Base-by-base conservation (phyloP, 1,140 invertebrate species). In the Adelges cooleyi region DNA sequence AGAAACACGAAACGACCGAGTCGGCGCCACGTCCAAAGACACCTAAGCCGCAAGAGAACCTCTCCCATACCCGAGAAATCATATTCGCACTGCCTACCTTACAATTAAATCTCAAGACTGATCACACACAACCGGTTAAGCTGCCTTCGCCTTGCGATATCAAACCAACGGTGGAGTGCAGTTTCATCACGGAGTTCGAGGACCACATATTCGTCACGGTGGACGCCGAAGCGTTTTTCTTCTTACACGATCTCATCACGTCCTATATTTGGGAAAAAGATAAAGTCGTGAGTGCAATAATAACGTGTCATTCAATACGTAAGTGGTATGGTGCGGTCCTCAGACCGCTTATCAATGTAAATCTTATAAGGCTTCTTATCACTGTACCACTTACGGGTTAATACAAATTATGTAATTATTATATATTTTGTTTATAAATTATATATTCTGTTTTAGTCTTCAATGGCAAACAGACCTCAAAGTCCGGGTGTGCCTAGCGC, bases 121-220 rank as follows among this genome's bases (percentile, higher is more conserved):
- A 92, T 73, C 95, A 98, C 76, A 77, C 87, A 48, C 91, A 94
- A 51, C 50, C 65, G 1, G 69, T 68, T 11, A 65, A 51, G 36
- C 49, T 67, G 22, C 69, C 67, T 29, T 65, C 65, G n/a, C 52
- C 54, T 53, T 53, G 72, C 89, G 92, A 87, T 73, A 80, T 83
- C 56, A 92, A 91, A 75, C 92, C 93, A 23, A 78, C 86, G 27
- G 92, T 98, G 20, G 88, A 95, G 71, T 96, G 92, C 78, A 94
- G 90, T 75, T 97, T 98, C 75, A 93, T 96, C 27, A 96, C 94
- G 9, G 94, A 98, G 77, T 97, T 98, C 78, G 92, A 96, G 74
- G 93, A 97, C 75, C 95, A 97, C 73, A 98, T 97, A 70, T 95
- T 93, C 76, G 93, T 98, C 65, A 95, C 95, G 2, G 92, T 97